These are phyloP conservation scores for Lochmaea capreae DNA, from an alignment of 2,888 invertebrate species.

Conservation along the genomic window DNA sequence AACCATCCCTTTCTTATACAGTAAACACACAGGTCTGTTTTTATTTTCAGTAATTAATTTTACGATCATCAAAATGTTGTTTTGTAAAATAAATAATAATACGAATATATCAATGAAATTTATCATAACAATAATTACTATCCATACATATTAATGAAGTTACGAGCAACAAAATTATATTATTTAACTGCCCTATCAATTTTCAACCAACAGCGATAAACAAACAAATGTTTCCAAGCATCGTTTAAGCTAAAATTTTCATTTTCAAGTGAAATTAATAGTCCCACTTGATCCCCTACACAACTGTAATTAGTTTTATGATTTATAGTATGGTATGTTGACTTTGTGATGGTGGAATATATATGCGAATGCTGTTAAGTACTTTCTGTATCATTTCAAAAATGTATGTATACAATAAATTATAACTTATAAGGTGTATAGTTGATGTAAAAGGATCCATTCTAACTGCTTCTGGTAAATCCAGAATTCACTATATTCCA, in stretches of 20 bases:
- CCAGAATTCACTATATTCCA: no score
- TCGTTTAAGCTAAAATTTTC: conserved; percentile 17
- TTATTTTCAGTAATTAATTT: not conserved
- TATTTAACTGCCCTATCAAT: conserved; percentile 23
- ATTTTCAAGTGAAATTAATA: conserved; percentile 36
- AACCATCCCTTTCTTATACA: not conserved
- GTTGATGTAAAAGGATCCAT: no score
- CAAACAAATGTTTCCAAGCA: conserved; percentile 25
- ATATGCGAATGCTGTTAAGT: not conserved
- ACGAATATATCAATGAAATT: no score
- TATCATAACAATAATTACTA: no score
- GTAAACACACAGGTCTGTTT: not conserved
- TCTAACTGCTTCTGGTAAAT: no score
- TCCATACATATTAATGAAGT: conserved; percentile 21
- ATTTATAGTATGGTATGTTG: conserved; percentile 20
- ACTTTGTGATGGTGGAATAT: not conserved
- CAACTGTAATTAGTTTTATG: conserved; percentile 25
- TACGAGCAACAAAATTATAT: conserved; percentile 11
- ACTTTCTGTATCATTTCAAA: not conserved
- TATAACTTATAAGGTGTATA: no score
- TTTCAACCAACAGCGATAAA: conserved; percentile 12
- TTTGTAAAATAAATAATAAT: no score
- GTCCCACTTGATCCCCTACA: conserved; percentile 31
- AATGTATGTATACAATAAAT: no score
- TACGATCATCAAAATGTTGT: no score